phyloP scores from a whole-genome alignment of 2,797 vertebrate species.

The Telmatherina bonti region DNA sequence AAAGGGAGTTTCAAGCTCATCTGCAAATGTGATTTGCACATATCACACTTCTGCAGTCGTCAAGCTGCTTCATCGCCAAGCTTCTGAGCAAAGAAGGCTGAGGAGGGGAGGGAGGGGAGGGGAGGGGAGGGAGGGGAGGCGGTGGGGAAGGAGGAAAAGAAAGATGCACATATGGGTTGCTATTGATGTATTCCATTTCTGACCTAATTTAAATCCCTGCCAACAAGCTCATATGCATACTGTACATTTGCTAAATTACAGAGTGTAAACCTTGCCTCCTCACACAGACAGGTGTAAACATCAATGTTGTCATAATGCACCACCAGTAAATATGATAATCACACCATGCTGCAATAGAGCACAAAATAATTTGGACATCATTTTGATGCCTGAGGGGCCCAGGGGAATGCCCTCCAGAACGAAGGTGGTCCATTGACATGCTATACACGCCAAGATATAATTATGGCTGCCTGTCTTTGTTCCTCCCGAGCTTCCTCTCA shows the following conservation, averaged over 20 bases:
- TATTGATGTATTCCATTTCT: conserved; percentile 88
- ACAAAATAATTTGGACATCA: conserved; percentile 88
- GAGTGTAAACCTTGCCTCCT: conserved; percentile 80
- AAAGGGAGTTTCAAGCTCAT: conserved; percentile 89
- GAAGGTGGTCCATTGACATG: conserved; percentile 86
- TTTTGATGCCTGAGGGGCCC: conserved; percentile 83
- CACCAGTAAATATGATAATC: conserved; percentile 84
- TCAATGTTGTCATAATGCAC: conserved; percentile 83
- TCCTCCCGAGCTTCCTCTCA: conserved; percentile 82
- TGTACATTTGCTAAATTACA: conserved; percentile 87
- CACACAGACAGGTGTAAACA: conserved; percentile 87
- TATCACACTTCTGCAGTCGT: conserved; percentile 87
- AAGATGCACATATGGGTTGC: conserved; percentile 87
- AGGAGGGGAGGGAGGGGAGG: conserved; percentile 60
- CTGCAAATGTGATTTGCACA: conserved; percentile 90
- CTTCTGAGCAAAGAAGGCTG: conserved; percentile 82
- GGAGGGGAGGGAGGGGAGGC: conserved; percentile 60
- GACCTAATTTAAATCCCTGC: conserved; percentile 89
- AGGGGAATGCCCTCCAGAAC: conserved; percentile 81
- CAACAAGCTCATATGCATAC: conserved; percentile 87
- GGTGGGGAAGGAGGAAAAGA: conserved; percentile 52
- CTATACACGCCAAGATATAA: conserved; percentile 86
- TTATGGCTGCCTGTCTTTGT: conserved; percentile 87
- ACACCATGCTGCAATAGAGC: conserved; percentile 72
- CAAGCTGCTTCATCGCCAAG: conserved; percentile 85